phyloP scores from a whole-genome alignment of 92 coral and sea anemone species.

The Phymanthus crucifer region DNA sequence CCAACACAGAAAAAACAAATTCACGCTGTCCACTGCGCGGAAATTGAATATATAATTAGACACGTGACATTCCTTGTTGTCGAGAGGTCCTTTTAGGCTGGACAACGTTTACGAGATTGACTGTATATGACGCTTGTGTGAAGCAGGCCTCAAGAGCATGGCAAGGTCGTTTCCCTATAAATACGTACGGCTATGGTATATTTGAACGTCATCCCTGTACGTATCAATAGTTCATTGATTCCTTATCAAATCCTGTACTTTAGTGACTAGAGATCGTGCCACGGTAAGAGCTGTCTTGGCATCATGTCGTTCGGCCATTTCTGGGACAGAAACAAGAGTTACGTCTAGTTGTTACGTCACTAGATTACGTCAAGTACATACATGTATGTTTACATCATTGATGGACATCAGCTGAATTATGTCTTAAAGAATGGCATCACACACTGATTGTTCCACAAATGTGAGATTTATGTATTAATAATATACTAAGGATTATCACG shows the following conservation, averaged over 20 bases:
- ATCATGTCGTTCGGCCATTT: constrained; percentile 98
- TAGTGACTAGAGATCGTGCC: constrained; percentile 78
- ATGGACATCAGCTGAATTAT: not conserved
- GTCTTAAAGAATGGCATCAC: not conserved
- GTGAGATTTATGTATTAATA: too few relatives aligned
- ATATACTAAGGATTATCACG: too few relatives aligned
- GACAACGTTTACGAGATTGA: too few relatives aligned
- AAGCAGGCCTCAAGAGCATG: too few relatives aligned
- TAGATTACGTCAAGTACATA: not conserved
- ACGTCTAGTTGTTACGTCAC: not conserved
- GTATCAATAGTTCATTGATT: constrained; percentile 58
- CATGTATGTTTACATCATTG: not conserved
- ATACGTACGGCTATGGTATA: not conserved
- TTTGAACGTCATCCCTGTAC: not conserved
- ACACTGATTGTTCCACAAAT: too few relatives aligned
- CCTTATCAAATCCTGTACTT: constrained; percentile 84
- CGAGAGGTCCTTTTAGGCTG: too few relatives aligned
- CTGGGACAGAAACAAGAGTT: constrained; percentile 37
- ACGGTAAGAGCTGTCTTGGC: constrained; percentile 77
- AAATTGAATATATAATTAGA: too few relatives aligned
- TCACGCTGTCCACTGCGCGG: too few relatives aligned
- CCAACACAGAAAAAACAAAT: too few relatives aligned
- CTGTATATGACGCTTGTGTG: too few relatives aligned
- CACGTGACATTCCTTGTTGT: too few relatives aligned
- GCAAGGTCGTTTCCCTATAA: not conserved